Conservation (phyloP, 2,113 vertebrate genomes). For the Otus sunia region DNA sequence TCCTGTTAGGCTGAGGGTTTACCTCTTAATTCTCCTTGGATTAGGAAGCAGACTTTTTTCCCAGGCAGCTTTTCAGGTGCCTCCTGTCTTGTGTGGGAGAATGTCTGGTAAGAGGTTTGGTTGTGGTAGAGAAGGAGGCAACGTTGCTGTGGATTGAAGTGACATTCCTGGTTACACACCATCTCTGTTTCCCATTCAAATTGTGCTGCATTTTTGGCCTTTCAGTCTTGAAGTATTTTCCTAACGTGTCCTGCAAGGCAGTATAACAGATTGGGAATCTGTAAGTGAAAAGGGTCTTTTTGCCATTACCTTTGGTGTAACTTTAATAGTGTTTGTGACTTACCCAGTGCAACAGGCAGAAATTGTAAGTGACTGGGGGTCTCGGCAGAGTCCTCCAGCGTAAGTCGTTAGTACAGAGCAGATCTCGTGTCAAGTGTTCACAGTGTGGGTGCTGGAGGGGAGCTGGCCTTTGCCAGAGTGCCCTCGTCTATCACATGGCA, state of each 20-base stretch:
- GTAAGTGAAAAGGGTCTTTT: not conserved
- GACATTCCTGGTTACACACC: fast-evolving
- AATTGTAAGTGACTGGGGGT: conserved; percentile 73
- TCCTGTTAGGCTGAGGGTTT: not conserved
- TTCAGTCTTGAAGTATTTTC: not conserved
- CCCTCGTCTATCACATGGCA: not conserved
- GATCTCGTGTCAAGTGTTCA: not conserved
- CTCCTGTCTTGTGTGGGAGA: not conserved
- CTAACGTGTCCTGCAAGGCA: not conserved
- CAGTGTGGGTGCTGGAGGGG: not conserved
- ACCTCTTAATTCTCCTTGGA: not conserved
- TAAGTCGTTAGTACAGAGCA: not conserved
- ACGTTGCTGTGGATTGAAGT: not conserved
- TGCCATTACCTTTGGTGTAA: not conserved
- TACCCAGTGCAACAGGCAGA: conserved; percentile 76
- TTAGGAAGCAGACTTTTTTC: not conserved
- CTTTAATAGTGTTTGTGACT: not conserved
- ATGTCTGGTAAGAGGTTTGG: not conserved
- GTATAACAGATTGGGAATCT: not conserved
- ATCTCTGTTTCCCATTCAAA: not conserved
- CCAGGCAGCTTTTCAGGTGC: not conserved
- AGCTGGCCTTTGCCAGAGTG: not conserved
- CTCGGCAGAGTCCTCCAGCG: not conserved
- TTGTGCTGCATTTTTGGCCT: not conserved
- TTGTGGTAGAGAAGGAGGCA: not conserved